phyloP scores from a whole-genome alignment of 2,113 vertebrate genomes.

The Silurus glanis region DNA sequence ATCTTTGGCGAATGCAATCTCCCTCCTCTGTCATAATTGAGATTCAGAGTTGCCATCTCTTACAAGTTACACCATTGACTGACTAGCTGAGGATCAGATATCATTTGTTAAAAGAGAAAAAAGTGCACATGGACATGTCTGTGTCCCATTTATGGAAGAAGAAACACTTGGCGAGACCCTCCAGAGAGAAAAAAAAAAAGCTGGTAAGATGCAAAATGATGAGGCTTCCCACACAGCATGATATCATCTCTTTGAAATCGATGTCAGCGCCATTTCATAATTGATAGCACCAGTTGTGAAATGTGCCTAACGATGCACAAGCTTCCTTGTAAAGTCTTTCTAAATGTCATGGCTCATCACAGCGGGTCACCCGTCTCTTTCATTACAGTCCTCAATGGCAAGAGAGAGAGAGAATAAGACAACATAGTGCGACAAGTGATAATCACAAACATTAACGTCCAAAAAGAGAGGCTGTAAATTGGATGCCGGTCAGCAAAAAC shows the following conservation, averaged over 20 bases:
- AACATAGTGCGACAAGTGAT: not conserved
- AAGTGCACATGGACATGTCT: not conserved
- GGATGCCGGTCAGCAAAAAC: not conserved
- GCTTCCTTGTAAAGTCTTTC: constrained; percentile 6
- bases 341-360: constrained; percentile 17
- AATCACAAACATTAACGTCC: not conserved
- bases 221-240: constrained; percentile 1
- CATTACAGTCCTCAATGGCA: not conserved
- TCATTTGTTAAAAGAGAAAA: constrained; percentile 9
- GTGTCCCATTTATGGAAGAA: not conserved
- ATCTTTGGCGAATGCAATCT: not conserved
- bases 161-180: not conserved
- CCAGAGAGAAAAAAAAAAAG: not conserved
- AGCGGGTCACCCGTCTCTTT: not conserved
- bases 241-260: constrained; percentile 14
- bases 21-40: not conserved
- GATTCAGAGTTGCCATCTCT: not conserved
- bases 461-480: not conserved
- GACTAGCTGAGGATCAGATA: not conserved
- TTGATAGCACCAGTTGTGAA: constrained; percentile 23
- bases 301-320: constrained; percentile 18
- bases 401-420: no score
- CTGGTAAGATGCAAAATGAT: constrained; percentile 11
- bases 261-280: constrained; percentile 19
- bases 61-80: not conserved